Percentiles rank a stretch among this genome's conserved stretches.
These are phyloP conservation scores for Chorisops tibialis DNA, from an alignment of 2,888 invertebrate genomes.

Conservation along the genomic window DNA sequence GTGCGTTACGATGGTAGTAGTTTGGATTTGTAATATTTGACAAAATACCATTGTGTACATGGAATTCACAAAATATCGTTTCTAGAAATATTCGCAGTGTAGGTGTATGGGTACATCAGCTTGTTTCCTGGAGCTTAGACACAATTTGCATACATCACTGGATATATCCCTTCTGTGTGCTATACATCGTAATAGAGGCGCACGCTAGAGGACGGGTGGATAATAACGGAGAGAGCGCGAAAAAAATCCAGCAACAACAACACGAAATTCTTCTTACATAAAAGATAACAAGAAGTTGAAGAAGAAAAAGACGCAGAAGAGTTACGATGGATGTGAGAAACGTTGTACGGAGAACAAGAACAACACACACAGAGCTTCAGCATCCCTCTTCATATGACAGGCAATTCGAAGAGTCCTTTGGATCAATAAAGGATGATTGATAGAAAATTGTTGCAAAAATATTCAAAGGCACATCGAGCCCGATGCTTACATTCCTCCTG, in stretches of 20 bases:
- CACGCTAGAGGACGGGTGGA: not conserved
- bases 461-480: conserved; percentile 27
- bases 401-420: conserved; percentile 28
- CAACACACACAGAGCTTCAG: conserved; percentile 16
- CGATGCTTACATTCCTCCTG: conserved; percentile 3
- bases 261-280: conserved; percentile 29
- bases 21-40: conserved; percentile 29
- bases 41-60: conserved; percentile 20
- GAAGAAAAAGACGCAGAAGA: conserved; percentile 24
- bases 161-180: conserved; percentile 29
- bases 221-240: conserved; percentile 19
- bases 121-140: conserved; percentile 28
- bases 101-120: conserved; percentile 19
- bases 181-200: conserved; percentile 6
- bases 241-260: conserved; percentile 19
- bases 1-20: conserved; percentile 18
- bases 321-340: conserved; percentile 22
- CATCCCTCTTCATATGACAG: conserved; percentile 19
- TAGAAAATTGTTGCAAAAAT: conserved; percentile 33
- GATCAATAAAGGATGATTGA: conserved; percentile 34
- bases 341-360: conserved; percentile 14
- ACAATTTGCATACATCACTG: conserved; percentile 34
- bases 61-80: conserved; percentile 2
- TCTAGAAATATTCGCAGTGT: conserved; percentile 17
- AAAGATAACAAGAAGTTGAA: conserved; percentile 32